phyloP scores from a whole-genome alignment of 2,797 vertebrate species.

The Centroberyx gerrardi region DNA sequence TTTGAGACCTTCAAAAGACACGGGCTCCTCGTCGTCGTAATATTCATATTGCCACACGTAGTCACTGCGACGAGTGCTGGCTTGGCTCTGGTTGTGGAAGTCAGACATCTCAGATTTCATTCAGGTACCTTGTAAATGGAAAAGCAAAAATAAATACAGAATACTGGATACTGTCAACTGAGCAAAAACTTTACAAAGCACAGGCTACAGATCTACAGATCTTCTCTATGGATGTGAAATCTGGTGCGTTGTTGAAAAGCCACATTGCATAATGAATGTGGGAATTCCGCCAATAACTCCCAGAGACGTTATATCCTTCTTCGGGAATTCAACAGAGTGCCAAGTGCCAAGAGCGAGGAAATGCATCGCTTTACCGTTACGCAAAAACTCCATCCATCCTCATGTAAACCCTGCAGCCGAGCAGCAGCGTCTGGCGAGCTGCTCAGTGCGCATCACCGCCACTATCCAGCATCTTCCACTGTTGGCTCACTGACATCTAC shows the following conservation, averaged over 20 bases:
- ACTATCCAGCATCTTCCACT: conserved; percentile 18
- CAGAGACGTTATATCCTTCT: background rate
- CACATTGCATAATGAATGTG: background rate
- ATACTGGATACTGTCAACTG: background rate
- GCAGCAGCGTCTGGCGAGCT: conserved; percentile 25
- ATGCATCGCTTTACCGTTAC: conserved; percentile 25
- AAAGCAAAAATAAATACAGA: background rate
- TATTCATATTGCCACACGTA: conserved; percentile 97
- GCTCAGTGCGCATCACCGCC: conserved; percentile 47
- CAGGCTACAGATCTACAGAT: background rate
- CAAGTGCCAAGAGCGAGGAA: background rate
- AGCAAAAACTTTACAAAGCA: conserved; percentile 42
- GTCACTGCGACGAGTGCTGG: conserved; percentile 79
- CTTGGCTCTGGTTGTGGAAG: conserved; percentile 76
- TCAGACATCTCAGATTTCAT: conserved; percentile 69
- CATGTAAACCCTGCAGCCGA: background rate
- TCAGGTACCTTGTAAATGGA: background rate
- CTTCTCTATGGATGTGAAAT: background rate
- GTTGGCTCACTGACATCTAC: conserved; percentile 22
- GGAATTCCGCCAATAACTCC: background rate
- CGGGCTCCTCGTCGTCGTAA: conserved; percentile 92
- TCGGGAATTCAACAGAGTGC: background rate
- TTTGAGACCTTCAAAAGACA: conserved; percentile 94
- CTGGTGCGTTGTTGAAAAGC: background rate
- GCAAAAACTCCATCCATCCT: conserved; percentile 36